Conservation (phyloP, 2,888 invertebrate species). For the Hypselothyrea guttata region DNA sequence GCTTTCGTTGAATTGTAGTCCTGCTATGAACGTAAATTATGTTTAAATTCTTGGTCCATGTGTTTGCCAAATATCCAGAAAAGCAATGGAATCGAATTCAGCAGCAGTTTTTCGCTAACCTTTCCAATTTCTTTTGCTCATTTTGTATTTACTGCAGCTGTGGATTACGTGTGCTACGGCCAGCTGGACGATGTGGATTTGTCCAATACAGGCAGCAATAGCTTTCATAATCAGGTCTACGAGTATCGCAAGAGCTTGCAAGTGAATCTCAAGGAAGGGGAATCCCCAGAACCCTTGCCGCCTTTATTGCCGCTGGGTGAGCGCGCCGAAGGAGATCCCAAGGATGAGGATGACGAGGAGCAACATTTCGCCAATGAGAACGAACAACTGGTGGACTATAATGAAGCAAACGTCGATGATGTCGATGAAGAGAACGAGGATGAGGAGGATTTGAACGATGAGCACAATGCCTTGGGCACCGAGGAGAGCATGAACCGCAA, state of each 20-base stretch:
- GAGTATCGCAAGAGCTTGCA: constrained; percentile 79
- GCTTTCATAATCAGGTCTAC: constrained; percentile 79
- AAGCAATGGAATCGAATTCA: constrained; percentile 80
- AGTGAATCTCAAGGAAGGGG: constrained; percentile 75
- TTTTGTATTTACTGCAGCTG: constrained; percentile 65
- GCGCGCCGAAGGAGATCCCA: constrained; percentile 60
- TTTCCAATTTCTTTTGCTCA: constrained; percentile 17
- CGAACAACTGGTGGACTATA: constrained; percentile 34
- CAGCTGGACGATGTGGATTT: constrained; percentile 79
- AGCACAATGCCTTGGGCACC: constrained; percentile 59
- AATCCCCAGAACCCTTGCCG: constrained; percentile 64
- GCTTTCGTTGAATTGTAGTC: constrained; percentile 36
- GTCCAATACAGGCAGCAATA: constrained; percentile 76
- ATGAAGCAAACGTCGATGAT: constrained; percentile 34
- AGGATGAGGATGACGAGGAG: constrained; percentile 45
- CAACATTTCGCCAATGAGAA: constrained; percentile 25
- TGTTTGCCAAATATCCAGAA: constrained; percentile 78
- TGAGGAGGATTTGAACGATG: constrained; percentile 54
- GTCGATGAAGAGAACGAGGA: constrained; percentile 58
- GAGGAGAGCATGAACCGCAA: constrained; percentile 78
- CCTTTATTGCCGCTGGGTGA: constrained; percentile 70
- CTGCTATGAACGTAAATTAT: constrained; percentile 43
- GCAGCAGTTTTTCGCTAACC: constrained; percentile 68
- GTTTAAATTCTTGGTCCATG: constrained; percentile 76
- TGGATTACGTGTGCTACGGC: constrained; percentile 79